Evolutionary conservation across 1,140 invertebrate genomes (phyloP), one percentile per base, ranked within the genome.

Genomic region (Dolichoris vasculosae): DNA sequence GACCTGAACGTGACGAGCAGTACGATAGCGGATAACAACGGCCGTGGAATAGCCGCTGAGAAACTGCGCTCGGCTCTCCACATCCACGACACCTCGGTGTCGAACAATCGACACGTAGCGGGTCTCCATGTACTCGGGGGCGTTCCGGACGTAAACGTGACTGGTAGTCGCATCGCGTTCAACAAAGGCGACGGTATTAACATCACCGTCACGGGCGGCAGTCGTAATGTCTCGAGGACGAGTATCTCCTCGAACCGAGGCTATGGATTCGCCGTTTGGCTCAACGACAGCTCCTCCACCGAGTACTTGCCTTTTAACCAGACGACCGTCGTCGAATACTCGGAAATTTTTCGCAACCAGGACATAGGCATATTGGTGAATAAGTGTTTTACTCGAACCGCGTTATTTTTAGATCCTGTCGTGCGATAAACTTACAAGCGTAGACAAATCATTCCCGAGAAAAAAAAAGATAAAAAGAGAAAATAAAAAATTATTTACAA

Each of bases 171-270:
- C 89, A 97, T 99, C 63, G 96, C 95, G 0, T 97, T 98, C 88
- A 99, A 99, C 91, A 95, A 96, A 89, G 99, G 98, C 0, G 98
- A 99, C 87, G 97, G 97, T 4, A 94, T 97, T 8, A 98, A 99
- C 89, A 96, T 99, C 7, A 98, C 98, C 0, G 97, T 97, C 84
- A 96, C 97, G 1, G 98, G 98, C 1, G 98, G 98, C 6, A 96
- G 96, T 86, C 94, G 97, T 79, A 98, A 99, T 89, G 94, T 99
- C 59, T 98, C 98, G 20, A 94, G 95, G 89, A 96, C 96, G 46
- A 96, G 95, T 26, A 91, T 98, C 69, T 96, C 94, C 86, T 98
- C 95, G 0, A 99, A 99, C 92, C 94, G 94, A 59, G 96, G 97
- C 13, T 96, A 96, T 88, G 98, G 98, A n/a, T 91, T 98, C 43